These are phyloP conservation scores for Aphelenchoides avenae DNA, from an alignment of 1,140 invertebrate genomes.

Conservation along the genomic window DNA sequence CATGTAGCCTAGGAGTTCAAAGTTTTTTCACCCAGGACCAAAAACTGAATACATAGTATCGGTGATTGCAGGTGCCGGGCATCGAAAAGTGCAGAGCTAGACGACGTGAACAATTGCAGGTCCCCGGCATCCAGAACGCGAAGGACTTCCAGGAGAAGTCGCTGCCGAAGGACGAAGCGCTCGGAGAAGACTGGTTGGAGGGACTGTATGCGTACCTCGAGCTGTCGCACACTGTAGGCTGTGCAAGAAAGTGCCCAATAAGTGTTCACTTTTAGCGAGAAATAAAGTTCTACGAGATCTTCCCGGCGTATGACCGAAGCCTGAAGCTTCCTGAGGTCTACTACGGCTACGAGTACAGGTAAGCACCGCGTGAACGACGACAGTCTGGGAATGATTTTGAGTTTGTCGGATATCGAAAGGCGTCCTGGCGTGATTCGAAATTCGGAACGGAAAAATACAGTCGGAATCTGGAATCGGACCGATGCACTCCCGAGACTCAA, in stretches of 20 bases:
- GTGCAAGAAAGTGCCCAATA: conserved; percentile 9
- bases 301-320: conserved; percentile 12
- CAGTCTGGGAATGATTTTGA: too few relatives aligned
- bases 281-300: conserved; percentile 39
- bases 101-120: too few relatives aligned
- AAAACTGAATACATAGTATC: too few relatives aligned
- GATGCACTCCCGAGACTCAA: conserved; percentile 16
- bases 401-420: too few relatives aligned
- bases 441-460: too few relatives aligned
- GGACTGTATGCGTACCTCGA: conserved; percentile 4
- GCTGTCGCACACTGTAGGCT: background rate
- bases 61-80: too few relatives aligned
- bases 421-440: too few relatives aligned
- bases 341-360: conserved; percentile 30
- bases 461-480: conserved; percentile 1
- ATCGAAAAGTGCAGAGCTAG: too few relatives aligned
- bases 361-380: background rate
- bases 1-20: too few relatives aligned
- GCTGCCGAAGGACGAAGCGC: background rate
- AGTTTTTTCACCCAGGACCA: too few relatives aligned
- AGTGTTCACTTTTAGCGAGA: conserved; percentile 29
- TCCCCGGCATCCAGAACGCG: conserved; percentile 1
- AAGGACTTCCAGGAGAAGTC: conserved; percentile 1
- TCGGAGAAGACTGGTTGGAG: background rate
- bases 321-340: conserved; percentile 43